Evolutionary conservation across 1,140 invertebrate species (phyloP).

Genomic region (Eriocheir sinensis): DNA sequence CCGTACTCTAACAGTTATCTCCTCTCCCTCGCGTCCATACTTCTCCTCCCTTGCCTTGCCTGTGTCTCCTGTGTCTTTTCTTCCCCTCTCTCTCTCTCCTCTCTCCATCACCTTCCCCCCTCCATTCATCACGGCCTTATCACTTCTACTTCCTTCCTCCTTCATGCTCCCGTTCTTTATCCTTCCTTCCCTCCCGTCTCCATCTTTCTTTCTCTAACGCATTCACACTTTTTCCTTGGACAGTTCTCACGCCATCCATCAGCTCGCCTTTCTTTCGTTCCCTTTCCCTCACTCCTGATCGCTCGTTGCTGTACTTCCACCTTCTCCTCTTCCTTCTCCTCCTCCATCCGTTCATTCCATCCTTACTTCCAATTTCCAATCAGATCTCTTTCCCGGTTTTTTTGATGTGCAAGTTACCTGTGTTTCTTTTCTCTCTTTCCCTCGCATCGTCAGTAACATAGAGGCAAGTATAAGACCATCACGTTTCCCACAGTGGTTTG

Average conservation of each 20-base stretch:
- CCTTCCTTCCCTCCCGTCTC: too few relatives aligned
- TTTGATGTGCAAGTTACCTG: background rate
- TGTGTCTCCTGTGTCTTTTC: too few relatives aligned
- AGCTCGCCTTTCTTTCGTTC: background rate
- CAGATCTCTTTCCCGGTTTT: background rate
- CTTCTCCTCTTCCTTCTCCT: background rate
- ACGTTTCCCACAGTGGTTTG: too few relatives aligned
- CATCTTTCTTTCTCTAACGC: too few relatives aligned
- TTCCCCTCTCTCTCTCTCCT: background rate
- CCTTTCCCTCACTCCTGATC: background rate
- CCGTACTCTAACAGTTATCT: background rate
- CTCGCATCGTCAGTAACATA: too few relatives aligned
- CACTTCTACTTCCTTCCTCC: too few relatives aligned
- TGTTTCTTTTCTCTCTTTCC: background rate
- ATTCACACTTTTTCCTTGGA: too few relatives aligned
- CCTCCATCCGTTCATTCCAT: background rate
- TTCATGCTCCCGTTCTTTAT: too few relatives aligned
- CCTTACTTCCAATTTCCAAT: background rate
- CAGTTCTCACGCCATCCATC: background rate
- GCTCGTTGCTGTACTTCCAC: background rate
- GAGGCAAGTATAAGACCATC: too few relatives aligned
- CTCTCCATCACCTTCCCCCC: too few relatives aligned
- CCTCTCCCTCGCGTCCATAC: background rate
- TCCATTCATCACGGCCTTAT: too few relatives aligned
- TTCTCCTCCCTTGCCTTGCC: too few relatives aligned